Evolutionary conservation across 2,797 vertebrate genomes (phyloP).

Genomic region (Petrocephalus sullivani): DNA sequence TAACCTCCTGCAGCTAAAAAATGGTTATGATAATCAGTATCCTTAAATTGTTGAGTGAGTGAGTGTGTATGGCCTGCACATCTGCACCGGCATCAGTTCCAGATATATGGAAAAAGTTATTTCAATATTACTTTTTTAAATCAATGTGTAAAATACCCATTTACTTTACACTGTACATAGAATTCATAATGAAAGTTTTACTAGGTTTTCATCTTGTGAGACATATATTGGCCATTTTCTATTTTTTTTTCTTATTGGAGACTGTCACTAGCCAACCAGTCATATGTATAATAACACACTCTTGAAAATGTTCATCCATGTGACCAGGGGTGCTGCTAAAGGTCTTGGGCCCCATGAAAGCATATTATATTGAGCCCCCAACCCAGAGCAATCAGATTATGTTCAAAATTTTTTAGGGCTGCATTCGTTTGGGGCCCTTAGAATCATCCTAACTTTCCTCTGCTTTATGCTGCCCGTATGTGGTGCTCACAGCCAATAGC

Average conservation of each 20-base stretch:
- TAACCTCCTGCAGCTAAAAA: background rate
- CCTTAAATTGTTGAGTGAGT: background rate
- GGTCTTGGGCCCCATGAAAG: too few relatives aligned
- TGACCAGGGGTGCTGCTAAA: background rate
- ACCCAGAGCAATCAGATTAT: too few relatives aligned
- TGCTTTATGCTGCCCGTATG: background rate
- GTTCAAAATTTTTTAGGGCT: too few relatives aligned
- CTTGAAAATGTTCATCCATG: background rate
- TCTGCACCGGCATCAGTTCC: background rate
- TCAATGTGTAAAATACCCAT: background rate
- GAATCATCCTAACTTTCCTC: too few relatives aligned
- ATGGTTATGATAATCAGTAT: background rate
- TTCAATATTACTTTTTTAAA: background rate
- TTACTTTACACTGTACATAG: background rate
- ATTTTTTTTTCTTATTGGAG: background rate
- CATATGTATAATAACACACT: background rate
- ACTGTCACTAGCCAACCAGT: background rate
- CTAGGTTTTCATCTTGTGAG: background rate
- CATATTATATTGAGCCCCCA: too few relatives aligned
- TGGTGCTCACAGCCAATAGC: background rate
- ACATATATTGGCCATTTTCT: background rate
- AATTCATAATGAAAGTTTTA: background rate
- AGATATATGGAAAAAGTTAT: background rate
- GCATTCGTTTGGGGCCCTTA: too few relatives aligned
- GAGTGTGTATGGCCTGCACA: background rate